These are phyloP conservation scores for Orussus abietinus DNA, from an alignment of 1,140 invertebrate species.

Conservation along the genomic window DNA sequence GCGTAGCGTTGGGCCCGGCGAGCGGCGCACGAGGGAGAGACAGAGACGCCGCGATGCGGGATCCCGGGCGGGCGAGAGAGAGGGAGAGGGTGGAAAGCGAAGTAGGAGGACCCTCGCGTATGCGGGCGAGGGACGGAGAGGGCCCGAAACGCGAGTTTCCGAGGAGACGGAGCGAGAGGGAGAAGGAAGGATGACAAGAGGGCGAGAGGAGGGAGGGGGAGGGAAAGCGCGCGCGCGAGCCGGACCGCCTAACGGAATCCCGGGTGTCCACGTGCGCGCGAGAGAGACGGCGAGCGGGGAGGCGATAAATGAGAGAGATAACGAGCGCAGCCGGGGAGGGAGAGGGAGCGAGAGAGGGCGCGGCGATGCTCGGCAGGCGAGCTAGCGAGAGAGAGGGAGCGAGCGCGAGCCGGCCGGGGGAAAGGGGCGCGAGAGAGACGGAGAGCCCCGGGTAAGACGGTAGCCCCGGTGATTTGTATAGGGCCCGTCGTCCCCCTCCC, in stretches of 20 bases:
- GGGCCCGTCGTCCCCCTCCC: conserved; percentile 42
- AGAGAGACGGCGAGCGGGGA: background rate
- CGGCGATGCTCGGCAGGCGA: background rate
- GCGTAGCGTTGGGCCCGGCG: too few relatives aligned
- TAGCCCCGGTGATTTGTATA: conserved; percentile 50
- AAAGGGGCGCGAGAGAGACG: conserved; percentile 23
- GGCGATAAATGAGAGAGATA: conserved; percentile 20
- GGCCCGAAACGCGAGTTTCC: too few relatives aligned
- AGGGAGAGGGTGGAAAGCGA: too few relatives aligned
- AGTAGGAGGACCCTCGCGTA: too few relatives aligned
- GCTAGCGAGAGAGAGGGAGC: background rate
- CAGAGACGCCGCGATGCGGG: too few relatives aligned
- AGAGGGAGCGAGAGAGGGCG: conserved; percentile 14
- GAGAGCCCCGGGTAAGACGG: conserved; percentile 39
- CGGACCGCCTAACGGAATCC: too few relatives aligned
- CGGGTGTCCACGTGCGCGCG: background rate
- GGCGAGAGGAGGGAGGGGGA: conserved; percentile 8
- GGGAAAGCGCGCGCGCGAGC: too few relatives aligned
- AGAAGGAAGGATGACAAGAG: background rate
- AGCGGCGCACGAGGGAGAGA: too few relatives aligned
- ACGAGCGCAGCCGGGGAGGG: conserved; percentile 12
- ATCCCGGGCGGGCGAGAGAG: too few relatives aligned
- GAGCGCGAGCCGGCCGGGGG: conserved; percentile 3
- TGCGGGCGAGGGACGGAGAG: too few relatives aligned
- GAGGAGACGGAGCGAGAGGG: conserved; percentile 6